Base-by-base conservation (phyloP, 2,113 vertebrate species). In the Parus major region DNA sequence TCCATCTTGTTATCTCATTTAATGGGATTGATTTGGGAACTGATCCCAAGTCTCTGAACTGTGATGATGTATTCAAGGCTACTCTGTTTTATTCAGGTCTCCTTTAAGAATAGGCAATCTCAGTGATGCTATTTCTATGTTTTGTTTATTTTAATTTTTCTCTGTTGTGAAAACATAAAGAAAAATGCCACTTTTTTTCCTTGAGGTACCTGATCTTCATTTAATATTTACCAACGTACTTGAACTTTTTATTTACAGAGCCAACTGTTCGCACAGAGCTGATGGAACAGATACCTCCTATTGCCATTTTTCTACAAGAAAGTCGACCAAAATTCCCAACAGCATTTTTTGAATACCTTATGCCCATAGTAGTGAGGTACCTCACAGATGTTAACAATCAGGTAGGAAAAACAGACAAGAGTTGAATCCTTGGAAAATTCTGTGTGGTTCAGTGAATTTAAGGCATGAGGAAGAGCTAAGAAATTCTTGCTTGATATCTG, bases 281-380 rank as follows among this genome's bases (percentile, higher is more conserved):
- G 93, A 99, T 99, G 98, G 99, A 99, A 61, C 99, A 99, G 92
- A 98, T 99, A 55, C 99, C 99, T 82, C 98, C 99, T 36, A 98
- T 99, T 80, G 98, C 98, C 72, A 98, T 99, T 97, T 99, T 99
- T 95, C 97, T 99, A 42, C 98, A 98, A 56, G 99, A 99, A 96
- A 99, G 97, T 96, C 97, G 98, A 77, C 98, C 98, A 63, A 98
- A 98, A 94, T 99, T 99, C 77, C 98, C 98, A 52, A 92, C 96
- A 55, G 98, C 98, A 16, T 98, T 99, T 95, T 98, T 99, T 20
- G 98, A 98, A 90, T 98, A 98, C 92, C 97, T 99, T 44, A 97
- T 99, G 73, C 99, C 99, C 39, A 98, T 99, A 89, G 98, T 99
- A 9, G 98, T 98, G 50, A 97, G 97, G 55, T 98, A 98, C 96